These are phyloP conservation scores for Epiblema foenella DNA, from an alignment of 2,888 invertebrate species.

Conservation along the genomic window DNA sequence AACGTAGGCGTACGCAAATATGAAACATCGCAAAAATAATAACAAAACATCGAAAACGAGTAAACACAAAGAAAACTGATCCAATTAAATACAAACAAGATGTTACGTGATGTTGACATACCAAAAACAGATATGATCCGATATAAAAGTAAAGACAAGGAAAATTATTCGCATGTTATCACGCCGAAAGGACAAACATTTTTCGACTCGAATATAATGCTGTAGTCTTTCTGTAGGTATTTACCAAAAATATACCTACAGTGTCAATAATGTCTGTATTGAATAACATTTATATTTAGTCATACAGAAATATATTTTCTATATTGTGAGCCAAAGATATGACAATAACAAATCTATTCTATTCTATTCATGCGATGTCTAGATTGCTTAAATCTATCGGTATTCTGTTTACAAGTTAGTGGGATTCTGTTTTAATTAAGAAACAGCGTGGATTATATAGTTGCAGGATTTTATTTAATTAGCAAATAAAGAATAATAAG, in stretches of 20 bases:
- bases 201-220: background rate
- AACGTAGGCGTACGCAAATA: background rate
- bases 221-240: background rate
- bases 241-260: no score
- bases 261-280: no score
- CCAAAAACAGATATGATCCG: slow-evolving; percentile 14
- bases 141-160: slow-evolving; percentile 13
- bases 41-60: background rate
- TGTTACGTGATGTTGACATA: slow-evolving; percentile 10
- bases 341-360: no score
- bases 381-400: no score
- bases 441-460: background rate
- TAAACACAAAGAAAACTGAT: slow-evolving; percentile 10
- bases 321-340: no score
- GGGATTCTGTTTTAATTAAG: no score
- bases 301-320: no score
- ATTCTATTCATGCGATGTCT: no score
- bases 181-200: slow-evolving; percentile 1
- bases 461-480: no score
- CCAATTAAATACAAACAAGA: slow-evolving; percentile 29
- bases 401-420: no score
- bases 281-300: no score
- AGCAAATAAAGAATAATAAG: no score
- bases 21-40: background rate
- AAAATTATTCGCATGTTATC: background rate